phyloP scores from a whole-genome alignment of 1,140 invertebrate species.

The Microvelia longipes region DNA sequence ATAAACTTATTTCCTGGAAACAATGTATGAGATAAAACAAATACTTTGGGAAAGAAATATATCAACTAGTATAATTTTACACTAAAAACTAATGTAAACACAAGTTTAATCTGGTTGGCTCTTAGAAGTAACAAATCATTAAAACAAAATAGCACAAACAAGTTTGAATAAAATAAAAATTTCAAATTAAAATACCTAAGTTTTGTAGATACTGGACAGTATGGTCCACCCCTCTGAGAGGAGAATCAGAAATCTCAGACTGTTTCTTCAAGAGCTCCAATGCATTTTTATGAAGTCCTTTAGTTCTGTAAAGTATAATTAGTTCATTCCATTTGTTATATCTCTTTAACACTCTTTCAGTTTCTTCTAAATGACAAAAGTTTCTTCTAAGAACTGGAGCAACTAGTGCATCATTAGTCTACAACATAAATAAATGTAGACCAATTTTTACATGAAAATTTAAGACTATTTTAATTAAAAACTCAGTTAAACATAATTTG shows the following conservation, averaged over 20 bases:
- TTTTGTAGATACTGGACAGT: slow-evolving; percentile 87
- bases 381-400: slow-evolving; percentile 82
- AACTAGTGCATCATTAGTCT: slow-evolving; percentile 76
- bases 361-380: slow-evolving; percentile 86
- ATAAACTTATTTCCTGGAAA: no score
- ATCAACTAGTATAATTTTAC: no score
- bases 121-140: no score
- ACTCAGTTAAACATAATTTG: background rate
- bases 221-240: slow-evolving; percentile 58
- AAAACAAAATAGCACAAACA: no score
- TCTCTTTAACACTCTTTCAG: slow-evolving; percentile 72
- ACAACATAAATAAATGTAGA: background rate
- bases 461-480: background rate
- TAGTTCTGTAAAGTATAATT: slow-evolving; percentile 89
- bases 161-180: no score
- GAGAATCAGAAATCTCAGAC: slow-evolving; percentile 56
- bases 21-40: no score
- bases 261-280: slow-evolving; percentile 74
- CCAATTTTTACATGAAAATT: background rate
- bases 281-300: slow-evolving; percentile 71
- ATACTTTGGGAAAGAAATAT: no score
- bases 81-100: no score
- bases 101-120: no score
- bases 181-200: no score
- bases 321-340: slow-evolving; percentile 83